Evolutionary conservation across 2,888 invertebrate species (phyloP).

Genomic region (Philaethria dido): DNA sequence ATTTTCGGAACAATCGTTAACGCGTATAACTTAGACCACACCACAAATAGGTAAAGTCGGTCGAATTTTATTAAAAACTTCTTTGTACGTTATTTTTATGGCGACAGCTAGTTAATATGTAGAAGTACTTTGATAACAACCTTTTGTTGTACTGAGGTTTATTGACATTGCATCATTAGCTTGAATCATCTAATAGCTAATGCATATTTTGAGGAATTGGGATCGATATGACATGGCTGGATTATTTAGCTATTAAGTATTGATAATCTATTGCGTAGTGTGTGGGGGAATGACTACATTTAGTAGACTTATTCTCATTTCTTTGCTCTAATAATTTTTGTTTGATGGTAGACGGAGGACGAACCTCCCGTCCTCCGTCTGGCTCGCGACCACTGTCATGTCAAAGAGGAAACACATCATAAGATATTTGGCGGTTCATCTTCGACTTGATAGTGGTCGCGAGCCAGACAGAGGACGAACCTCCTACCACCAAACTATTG

Average conservation of each 20-base stretch:
- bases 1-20: not conserved
- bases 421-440: too few species aligned
- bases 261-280: too few species aligned
- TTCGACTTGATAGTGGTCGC: too few species aligned
- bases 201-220: slow-evolving; percentile 46
- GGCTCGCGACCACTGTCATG: too few species aligned
- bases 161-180: slow-evolving; percentile 56
- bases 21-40: slow-evolving; percentile 41
- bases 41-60: slow-evolving; percentile 61
- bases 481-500: too few species aligned
- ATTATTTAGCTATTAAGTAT: not conserved
- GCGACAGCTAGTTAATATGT: slow-evolving; percentile 56
- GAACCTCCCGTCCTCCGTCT: too few species aligned
- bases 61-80: slow-evolving; percentile 71
- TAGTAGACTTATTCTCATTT: too few species aligned
- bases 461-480: too few species aligned
- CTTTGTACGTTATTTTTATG: slow-evolving; percentile 67
- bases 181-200: slow-evolving; percentile 45
- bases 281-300: too few species aligned
- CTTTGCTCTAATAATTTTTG: too few species aligned
- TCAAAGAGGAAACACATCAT: too few species aligned
- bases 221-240: slow-evolving; percentile 29
- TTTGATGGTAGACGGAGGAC: too few species aligned
- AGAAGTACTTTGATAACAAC: slow-evolving; percentile 61
- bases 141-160: slow-evolving; percentile 58